phyloP scores from a whole-genome alignment of 2,797 vertebrate genomes.

The Acipenser transmontanus region DNA sequence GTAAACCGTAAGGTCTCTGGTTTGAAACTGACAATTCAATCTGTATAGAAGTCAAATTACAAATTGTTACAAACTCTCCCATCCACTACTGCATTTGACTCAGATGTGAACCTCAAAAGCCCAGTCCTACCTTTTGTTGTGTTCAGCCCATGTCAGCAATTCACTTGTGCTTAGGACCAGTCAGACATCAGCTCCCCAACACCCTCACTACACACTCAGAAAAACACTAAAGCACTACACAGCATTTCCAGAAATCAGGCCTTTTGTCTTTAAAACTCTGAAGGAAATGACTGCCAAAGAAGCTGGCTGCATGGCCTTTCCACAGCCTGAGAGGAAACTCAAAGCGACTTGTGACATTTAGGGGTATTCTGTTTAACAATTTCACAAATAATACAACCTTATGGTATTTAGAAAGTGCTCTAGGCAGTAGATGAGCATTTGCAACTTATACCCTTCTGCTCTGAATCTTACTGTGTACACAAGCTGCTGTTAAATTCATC shows the following conservation, averaged over 20 bases:
- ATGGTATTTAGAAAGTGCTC: slow-evolving; percentile 7
- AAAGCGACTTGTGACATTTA: background rate
- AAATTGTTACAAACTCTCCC: too few species aligned
- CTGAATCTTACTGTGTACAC: background rate
- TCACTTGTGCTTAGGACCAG: too few species aligned
- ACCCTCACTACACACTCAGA: background rate
- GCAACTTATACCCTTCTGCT: background rate
- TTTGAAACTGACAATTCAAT: too few species aligned
- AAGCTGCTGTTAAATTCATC: slow-evolving; percentile 11
- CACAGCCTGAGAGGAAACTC: background rate
- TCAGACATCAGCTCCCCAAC: background rate
- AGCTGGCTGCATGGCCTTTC: background rate
- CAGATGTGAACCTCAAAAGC: too few species aligned
- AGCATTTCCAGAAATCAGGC: background rate
- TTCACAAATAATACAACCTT: slow-evolving; percentile 1
- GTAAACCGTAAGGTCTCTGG: too few species aligned
- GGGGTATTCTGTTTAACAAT: background rate
- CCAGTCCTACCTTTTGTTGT: too few species aligned
- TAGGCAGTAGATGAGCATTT: background rate
- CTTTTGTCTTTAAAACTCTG: background rate
- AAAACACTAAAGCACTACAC: background rate
- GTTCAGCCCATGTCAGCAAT: too few species aligned
- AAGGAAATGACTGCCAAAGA: background rate
- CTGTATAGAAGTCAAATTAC: too few species aligned
- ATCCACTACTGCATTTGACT: too few species aligned